phyloP scores from a whole-genome alignment of 2,797 vertebrate genomes.

The Myotis pilosus region DNA sequence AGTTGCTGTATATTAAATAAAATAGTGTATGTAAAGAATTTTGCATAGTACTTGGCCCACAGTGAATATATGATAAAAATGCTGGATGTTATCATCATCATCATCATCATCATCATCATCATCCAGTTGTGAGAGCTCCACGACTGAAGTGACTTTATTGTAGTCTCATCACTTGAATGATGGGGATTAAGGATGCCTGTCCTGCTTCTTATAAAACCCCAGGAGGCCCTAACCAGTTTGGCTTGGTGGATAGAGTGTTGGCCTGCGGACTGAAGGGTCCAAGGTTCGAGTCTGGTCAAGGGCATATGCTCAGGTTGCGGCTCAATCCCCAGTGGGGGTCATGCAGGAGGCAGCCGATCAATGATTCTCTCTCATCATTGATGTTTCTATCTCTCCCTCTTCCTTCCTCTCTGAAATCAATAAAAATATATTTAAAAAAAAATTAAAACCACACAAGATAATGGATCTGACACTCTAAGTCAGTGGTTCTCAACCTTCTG shows the following conservation, averaged over 20 bases:
- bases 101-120: not conserved
- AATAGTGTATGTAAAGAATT: not conserved
- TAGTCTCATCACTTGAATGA: not conserved
- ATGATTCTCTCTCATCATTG: too few species aligned
- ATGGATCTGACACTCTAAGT: not conserved
- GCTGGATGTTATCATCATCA: not conserved
- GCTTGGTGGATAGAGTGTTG: too few species aligned
- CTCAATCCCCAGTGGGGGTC: too few species aligned
- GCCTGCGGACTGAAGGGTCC: too few species aligned
- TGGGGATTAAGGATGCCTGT: not conserved
- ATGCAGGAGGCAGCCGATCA: too few species aligned
- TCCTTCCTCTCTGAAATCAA: too few species aligned
- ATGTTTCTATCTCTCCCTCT: too few species aligned
- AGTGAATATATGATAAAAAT: not conserved
- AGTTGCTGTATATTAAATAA: not conserved
- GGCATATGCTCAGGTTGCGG: too few species aligned
- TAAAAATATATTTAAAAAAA: too few species aligned
- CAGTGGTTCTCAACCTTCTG: too few species aligned
- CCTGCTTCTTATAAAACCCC: not conserved
- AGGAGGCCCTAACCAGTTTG: not conserved
- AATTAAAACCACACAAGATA: not conserved
- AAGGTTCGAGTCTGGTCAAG: too few species aligned
- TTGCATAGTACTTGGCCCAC: not conserved
- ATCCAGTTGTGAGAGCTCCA: not conserved
- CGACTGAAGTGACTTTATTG: not conserved